Evolutionary conservation across 37 sponge, comb jelly and placozoan genomes (phyloP), one percentile per base, ranked within the genome.

Genomic region (Cliona cf. orientalis): DNA sequence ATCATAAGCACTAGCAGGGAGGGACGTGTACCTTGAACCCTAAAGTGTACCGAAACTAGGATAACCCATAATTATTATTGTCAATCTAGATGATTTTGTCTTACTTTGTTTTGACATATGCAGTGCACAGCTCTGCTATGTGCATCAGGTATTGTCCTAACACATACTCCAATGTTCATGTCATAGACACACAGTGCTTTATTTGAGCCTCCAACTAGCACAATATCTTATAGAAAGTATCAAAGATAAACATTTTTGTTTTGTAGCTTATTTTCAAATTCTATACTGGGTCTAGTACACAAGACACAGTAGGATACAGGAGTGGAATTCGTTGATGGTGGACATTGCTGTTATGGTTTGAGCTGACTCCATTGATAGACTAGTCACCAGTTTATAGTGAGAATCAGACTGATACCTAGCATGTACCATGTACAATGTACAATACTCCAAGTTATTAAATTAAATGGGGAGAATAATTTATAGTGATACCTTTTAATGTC

Each of bases 401-500:
- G 65, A 83, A 11, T 57, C 81, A 42, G 53, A 64, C 34, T 69
- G 77, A 57, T 94, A 94, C 78, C 95, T 94, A n/a, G n/a, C n/a
- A n/a, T n/a, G n/a, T n/a, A n/a, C n/a, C n/a, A n/a, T n/a, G n/a
- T n/a, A 59, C 25, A 59, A 3, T 59, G 60, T 21, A 63, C 65
- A 63, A 26, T 26, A 26, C 31, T 9, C 25, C 31, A 28, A 21
- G 25, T 63, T 63, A 63, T 9, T 9, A 17, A 63, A 9, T 25
- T 9, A 19, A 9, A 25, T 63, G 65, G 7, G 26, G 22, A 2
- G 36, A 34, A 2, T 2, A 25, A 69, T 39, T 21, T 38, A n/a
- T n/a, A n/a, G 42, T 31, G 26, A 38, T 58, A 97, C 92, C 95
- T 86, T 66, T 97, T 95, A 40, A 97, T 80, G 65, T 97, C 98